phyloP scores from a whole-genome alignment of 2,113 vertebrate species.

The Colossoma macropomum region DNA sequence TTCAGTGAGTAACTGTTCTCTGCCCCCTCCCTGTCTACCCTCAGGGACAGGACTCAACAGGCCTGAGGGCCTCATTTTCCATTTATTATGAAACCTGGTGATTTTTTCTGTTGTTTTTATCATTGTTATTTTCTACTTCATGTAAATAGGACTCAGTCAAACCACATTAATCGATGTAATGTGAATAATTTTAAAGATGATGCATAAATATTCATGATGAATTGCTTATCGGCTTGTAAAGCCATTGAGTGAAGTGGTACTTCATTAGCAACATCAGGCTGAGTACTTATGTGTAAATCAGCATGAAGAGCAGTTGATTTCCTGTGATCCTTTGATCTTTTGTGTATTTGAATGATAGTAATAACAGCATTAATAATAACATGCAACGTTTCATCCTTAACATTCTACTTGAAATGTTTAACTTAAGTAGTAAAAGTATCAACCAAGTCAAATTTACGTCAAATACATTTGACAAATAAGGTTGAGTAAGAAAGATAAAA shows the following conservation, averaged over 20 bases:
- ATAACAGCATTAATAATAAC: neutral
- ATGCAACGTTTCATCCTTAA: neutral
- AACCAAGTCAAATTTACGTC: no score
- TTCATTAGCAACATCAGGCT: conserved; percentile 30
- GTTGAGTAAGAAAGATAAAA: no score
- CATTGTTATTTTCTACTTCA: neutral
- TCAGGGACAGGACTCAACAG: neutral
- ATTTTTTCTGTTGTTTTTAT: neutral
- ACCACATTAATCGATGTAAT: neutral
- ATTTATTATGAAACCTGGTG: neutral
- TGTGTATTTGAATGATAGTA: neutral
- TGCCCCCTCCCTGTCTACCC: neutral
- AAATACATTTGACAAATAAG: no score
- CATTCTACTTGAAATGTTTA: no score
- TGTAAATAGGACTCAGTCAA: neutral
- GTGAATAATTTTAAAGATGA: neutral
- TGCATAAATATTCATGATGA: neutral
- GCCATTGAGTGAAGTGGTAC: conserved; percentile 14
- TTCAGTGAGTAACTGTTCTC: conserved; percentile 9
- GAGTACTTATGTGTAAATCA: conserved; percentile 8
- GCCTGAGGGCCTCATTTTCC: neutral
- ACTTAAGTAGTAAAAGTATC: no score
- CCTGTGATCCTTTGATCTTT: conserved; percentile 24
- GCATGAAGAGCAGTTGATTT: neutral
- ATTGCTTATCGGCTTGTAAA: conserved; percentile 1